These are phyloP conservation scores for Diarsia brunnea DNA, from an alignment of 2,888 invertebrate species.

Conservation along the genomic window DNA sequence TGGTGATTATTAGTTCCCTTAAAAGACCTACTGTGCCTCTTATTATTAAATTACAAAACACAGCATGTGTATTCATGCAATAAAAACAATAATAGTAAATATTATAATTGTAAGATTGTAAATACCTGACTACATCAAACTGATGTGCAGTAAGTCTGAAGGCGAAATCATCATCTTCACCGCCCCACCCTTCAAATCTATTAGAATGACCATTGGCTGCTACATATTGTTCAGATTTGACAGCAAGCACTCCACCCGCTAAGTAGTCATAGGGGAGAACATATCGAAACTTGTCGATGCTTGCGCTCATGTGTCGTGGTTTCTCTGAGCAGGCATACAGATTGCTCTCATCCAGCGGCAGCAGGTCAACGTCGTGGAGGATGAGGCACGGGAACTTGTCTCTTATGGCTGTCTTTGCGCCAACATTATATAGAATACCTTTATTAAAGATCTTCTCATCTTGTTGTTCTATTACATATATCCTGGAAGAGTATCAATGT, in stretches of 20 bases:
- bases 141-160: slow-evolving; percentile 73
- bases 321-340: slow-evolving; percentile 94
- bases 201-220: slow-evolving; percentile 85
- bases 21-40: neutral
- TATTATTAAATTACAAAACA: neutral
- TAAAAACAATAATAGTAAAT: neutral
- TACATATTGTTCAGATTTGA: slow-evolving; percentile 79
- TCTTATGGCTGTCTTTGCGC: slow-evolving; percentile 94
- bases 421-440: slow-evolving; percentile 96
- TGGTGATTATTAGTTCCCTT: neutral
- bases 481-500: slow-evolving; percentile 83
- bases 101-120: neutral
- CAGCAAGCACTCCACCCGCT: slow-evolving; percentile 83
- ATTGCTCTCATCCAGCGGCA: slow-evolving; percentile 95
- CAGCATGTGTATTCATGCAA: neutral
- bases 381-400: slow-evolving; percentile 95
- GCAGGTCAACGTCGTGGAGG: slow-evolving; percentile 97
- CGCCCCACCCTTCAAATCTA: slow-evolving; percentile 85
- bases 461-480: slow-evolving; percentile 96
- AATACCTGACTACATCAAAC: slow-evolving; percentile 78
- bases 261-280: slow-evolving; percentile 64
- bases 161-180: slow-evolving; percentile 87
- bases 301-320: slow-evolving; percentile 97
- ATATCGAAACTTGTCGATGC: slow-evolving; percentile 93
- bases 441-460: slow-evolving; percentile 95